Conservation (phyloP, 2,888 invertebrate genomes). For the Eupsilia transversa region DNA sequence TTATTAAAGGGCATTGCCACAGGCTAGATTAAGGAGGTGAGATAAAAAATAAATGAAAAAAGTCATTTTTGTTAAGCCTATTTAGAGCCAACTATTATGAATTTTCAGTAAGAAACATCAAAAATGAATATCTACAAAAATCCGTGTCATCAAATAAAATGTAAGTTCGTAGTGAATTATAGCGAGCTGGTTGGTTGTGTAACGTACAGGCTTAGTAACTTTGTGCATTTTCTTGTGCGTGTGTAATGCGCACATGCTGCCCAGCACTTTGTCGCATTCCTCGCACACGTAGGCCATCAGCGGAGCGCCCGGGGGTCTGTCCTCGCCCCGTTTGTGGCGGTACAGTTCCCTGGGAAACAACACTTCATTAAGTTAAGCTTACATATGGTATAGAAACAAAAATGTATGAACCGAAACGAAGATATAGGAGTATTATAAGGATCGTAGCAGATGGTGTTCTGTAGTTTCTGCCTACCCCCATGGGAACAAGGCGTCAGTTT, state of each 20-base stretch:
- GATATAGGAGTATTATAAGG: neutral
- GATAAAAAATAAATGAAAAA: neutral
- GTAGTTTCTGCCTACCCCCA: neutral
- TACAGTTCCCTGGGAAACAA: slow-evolving; percentile 80
- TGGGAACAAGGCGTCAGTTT: neutral
- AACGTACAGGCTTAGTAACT: slow-evolving; percentile 88
- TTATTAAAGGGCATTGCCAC: too few relatives aligned
- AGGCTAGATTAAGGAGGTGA: too few relatives aligned
- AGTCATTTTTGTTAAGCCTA: too few relatives aligned
- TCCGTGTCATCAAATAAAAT: neutral
- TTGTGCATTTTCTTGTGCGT: slow-evolving; percentile 90
- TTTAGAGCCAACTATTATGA: too few relatives aligned
- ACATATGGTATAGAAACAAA: neutral
- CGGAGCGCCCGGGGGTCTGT: slow-evolving; percentile 83
- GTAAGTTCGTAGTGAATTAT: slow-evolving; percentile 18
- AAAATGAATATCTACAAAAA: slow-evolving; percentile 1
- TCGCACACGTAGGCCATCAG: slow-evolving; percentile 89
- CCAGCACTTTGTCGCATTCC: slow-evolving; percentile 90
- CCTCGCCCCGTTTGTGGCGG: slow-evolving; percentile 87
- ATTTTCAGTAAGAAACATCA: neutral
- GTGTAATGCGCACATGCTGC: slow-evolving; percentile 89
- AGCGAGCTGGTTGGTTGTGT: slow-evolving; percentile 29
- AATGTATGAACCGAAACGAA: neutral
- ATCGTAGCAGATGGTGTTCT: neutral
- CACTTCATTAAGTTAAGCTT: neutral